Conservation (phyloP, 1,140 invertebrate genomes). For the Trichogramma pretiosum region DNA sequence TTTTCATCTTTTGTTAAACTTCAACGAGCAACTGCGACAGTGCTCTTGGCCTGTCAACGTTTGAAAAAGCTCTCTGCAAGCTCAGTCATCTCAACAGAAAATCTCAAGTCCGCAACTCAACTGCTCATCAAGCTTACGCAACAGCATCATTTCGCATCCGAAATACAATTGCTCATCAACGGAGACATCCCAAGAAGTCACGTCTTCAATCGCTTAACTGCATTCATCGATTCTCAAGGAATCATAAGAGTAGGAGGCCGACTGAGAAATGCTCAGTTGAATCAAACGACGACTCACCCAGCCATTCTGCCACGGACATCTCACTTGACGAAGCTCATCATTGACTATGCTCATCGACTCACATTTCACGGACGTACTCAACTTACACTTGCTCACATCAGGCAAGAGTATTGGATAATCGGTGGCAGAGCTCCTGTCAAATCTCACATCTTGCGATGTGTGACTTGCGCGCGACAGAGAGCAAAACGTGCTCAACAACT, state of each 20-base stretch:
- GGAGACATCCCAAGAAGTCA: neutral
- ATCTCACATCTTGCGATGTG: neutral
- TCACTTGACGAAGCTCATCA: conserved; percentile 14
- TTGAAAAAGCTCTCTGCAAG: neutral
- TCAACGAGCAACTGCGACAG: conserved; percentile 1
- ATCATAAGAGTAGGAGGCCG: conserved; percentile 11
- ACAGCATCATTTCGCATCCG: neutral
- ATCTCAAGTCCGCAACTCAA: neutral
- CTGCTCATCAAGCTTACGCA: neutral
- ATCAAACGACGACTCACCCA: neutral
- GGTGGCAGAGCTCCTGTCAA: conserved; percentile 9
- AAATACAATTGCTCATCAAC: neutral
- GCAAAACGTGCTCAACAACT: neutral
- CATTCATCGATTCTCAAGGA: conserved; percentile 1
- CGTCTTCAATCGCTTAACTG: too few relatives aligned
- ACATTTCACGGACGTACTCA: conserved; percentile 28
- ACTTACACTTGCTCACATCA: too few relatives aligned
- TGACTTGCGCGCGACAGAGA: neutral
- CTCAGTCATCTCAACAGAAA: conserved; percentile 4
- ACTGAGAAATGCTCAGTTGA: neutral
- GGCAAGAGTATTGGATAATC: conserved; percentile 24
- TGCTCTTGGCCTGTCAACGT: neutral
- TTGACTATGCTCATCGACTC: conserved; percentile 22
- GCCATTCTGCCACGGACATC: neutral
- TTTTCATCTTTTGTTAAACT: conserved; percentile 5